Evolutionary conservation across 2,888 invertebrate species (phyloP), one percentile per base, ranked within the genome.

Genomic region (Andrena minutula): DNA sequence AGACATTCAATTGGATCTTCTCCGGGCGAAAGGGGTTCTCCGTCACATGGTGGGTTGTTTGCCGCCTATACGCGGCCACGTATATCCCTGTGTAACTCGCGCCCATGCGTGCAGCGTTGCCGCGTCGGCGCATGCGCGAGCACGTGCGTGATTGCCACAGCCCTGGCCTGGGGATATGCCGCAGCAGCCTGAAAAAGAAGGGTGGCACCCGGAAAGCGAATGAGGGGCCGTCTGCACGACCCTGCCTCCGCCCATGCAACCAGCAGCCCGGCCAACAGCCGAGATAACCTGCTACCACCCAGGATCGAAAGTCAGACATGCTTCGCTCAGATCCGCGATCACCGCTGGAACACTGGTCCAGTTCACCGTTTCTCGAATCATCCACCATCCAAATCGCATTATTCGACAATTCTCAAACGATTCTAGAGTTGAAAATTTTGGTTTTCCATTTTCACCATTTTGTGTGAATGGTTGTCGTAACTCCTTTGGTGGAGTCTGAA

Each of bases 151-250:
- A 81, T 83, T 85, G 84, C 83, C 82, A 77, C 84, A 83, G 83
- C 86, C 56, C 78, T 79, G 74, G 83, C 74, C 83, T 69, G 82
- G 87, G 85, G 81, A 87, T 86, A 90, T 77, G 72, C 82, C 84
- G 82, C 78, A 81, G 84, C 83, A 82, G 68, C 68, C 79, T 80
- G 79, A 84, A 87, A 89, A 89, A 90, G 91, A 91, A 91, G 92
- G 93, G 92, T 92, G 92, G 92, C 89, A 89, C 90, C 90, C 87
- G 89, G 89, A 89, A 91, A 89, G 91, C 93, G 92, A 93, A 92
- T 92, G 91, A 91, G 91, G 91, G 86, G 89, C 89, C 89, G 90
- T 86, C 90, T 88, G 89, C 87, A 87, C 88, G 80, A 86, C 89
- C 87, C 89, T 91, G 91, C 92, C 93, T 90, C 93, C 93, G 93